Base-by-base conservation (phyloP, 2,113 vertebrate species). In the Microtus pennsylvanicus region DNA sequence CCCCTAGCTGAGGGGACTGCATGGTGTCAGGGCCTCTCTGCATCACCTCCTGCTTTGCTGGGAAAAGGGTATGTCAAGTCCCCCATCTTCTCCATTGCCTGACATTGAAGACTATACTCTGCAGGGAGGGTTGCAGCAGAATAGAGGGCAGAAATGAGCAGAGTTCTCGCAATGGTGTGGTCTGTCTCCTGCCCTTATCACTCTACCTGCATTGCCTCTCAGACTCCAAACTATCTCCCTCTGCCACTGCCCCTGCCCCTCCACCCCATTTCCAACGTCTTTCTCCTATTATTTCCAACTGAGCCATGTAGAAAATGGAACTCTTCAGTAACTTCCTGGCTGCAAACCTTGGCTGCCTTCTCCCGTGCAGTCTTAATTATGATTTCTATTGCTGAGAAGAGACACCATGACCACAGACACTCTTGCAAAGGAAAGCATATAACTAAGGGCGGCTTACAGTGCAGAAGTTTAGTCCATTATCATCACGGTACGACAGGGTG, bases 1-100 rank as follows among this genome's bases (percentile, higher is more conserved):
- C 65, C n/a, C 81, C 61, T 3, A 63, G 52, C 81, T 83, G 81
- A 83, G 4, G n/a, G 3, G 21, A 5, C 65, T 17, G 19, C 1
- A 0, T 21, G 24, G 2, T 7, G 45, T 28, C 45, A 3, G 7
- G 52, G 35, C 19, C 52, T 22, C 19, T 0, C 1, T 0, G 0
- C 16, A 2, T 2, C 65, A 12, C 2, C 30, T 72, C 63, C 63
- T 47, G n/a, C 26, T 14, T n/a, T 4, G 12, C 14, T 16, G 2
- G 58, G 1, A 58, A 58, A 58, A 42, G 35, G 3, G 0, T 6
- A 22, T 55, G 21, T 17, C 10, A 5, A 11, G 33, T 35, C 30
- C 69, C 69, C 7, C 1, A 7, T 35, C 35, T 65, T 24, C 28
- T 38, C 38, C 69, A 70, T 70, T 4, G 33, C n/a, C 93, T 42